Evolutionary conservation across 2,113 vertebrate species (phyloP), one percentile per base, ranked within the genome.

Genomic region (Austrofundulus limnaeus): DNA sequence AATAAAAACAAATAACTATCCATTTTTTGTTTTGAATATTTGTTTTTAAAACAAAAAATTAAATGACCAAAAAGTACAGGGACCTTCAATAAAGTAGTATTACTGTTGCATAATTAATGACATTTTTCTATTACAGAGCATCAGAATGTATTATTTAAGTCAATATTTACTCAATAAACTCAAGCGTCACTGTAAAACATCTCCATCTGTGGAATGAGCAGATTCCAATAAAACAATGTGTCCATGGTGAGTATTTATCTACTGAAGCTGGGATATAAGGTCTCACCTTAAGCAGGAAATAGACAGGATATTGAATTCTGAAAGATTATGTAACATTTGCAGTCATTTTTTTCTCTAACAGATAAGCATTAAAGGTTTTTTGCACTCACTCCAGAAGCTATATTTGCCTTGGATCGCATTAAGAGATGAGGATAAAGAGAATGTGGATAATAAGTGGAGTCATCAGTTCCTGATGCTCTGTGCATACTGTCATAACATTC

Each of bases 221-320:
- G 54, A 81, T 82, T 84, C 82, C 82, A 51, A 23, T 53, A 47
- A 71, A 51, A 53, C 62, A 21, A 54, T 66, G 15, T 43, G 83
- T 78, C 80, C 4, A 55, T 42, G 8, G 45, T 21, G 66, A 82
- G 81, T 81, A 82, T 86, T 87, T 82, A 78, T 78, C 69, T 75
- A 69, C 56, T 59, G 70, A 80, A 85, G 66, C 59, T 9, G 5
- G 61, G 53, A 87, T 80, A 84, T 85, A 80, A 81, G 83, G 64
- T 75, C 65, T 75, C 79, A 84, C 76, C 80, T 78, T 69, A 84
- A 62, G 24, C 76, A 79, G 80, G 83, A 78, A 86, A 81, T 47
- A 62, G 80, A 86, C 81, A 78, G 85, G 76, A 87, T 83, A 89
- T 87, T 86, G 83, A 83, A 77, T 78, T 82, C 73, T 73, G 63